Evolutionary conservation across 2,113 vertebrate genomes (phyloP), one percentile per base, ranked within the genome.

Genomic region (Tachycineta bicolor): DNA sequence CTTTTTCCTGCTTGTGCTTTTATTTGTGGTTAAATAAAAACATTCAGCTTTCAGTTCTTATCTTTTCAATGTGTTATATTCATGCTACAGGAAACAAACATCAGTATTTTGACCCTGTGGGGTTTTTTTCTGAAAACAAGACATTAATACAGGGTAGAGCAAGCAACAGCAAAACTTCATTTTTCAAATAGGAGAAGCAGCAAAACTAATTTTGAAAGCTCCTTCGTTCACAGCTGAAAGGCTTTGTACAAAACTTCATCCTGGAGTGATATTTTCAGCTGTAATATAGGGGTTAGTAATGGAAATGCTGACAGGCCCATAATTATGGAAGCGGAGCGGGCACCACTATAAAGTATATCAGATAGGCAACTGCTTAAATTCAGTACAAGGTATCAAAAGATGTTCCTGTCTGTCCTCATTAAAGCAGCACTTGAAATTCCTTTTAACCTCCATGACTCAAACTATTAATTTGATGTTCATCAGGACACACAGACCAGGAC

Each of bases 251-350:
- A 88, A 87, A 92, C 90, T 94, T 95, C 93, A 90, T 95, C 94
- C 75, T 86, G 79, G 95, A 97, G 92, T 96, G 96, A 88, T 83
- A 94, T 97, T 96, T 96, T 55, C 85, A 90, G 92, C 94, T 89
- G 82, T 88, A 96, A 94, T 96, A 96, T 96, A 88, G 94, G 95
- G 83, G 85, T 94, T 94, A 95, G 58, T 33, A 93, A 89, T 87
- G 93, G 83, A 94, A 96, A 84, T 95, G 73, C 92, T 94, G 74
- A 80, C 74, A 87, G 58, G 49, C 53, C 71, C 62, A 96, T 94
- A 96, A 97, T 96, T 90, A 90, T 3, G 64, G 87, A 50, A 94
- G 92, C 9, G 87, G 74, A 94, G 92, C 93, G 93, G 95, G 95
- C 93, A 97, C 94, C 90, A 93, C 93, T 95, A 96, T 96, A 33